Conservation (phyloP, 2,888 invertebrate genomes). For the Hypercompe scribonia region DNA sequence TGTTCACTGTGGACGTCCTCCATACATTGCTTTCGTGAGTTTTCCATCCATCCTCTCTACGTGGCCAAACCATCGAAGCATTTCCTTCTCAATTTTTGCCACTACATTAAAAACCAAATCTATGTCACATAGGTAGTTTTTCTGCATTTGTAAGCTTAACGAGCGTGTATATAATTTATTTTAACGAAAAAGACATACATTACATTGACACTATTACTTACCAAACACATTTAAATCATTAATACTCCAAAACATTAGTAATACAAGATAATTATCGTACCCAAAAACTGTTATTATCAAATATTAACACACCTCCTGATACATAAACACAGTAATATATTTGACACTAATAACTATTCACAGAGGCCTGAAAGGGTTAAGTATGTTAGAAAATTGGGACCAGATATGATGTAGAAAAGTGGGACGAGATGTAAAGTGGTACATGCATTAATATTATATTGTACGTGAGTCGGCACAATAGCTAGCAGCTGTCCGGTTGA, state of each 20-base stretch:
- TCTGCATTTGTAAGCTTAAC: not conserved
- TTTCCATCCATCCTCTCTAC: too few species aligned
- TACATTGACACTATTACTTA: not conserved
- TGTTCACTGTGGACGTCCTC: too few species aligned
- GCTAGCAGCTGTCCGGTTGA: slow-evolving; percentile 15
- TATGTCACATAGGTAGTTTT: too few species aligned
- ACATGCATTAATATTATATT: slow-evolving; percentile 26
- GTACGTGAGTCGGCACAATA: slow-evolving; percentile 15
- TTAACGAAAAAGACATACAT: too few species aligned
- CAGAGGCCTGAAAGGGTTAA: slow-evolving; percentile 10
- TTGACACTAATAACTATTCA: slow-evolving; percentile 4
- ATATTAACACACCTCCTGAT: not conserved
- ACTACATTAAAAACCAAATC: too few species aligned
- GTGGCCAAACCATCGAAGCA: too few species aligned
- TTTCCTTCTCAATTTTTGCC: too few species aligned
- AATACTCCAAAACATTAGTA: not conserved
- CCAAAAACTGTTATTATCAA: not conserved
- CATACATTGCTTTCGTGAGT: too few species aligned
- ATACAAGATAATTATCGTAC: not conserved
- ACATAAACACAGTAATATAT: not conserved
- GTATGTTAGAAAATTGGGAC: slow-evolving; percentile 12
- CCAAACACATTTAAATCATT: not conserved
- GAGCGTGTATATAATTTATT: not conserved
- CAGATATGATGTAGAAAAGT: slow-evolving; percentile 16
- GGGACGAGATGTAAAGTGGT: slow-evolving; percentile 18